Conservation (phyloP, 2,113 vertebrate genomes). For the Brachypteracias leptosomus region DNA sequence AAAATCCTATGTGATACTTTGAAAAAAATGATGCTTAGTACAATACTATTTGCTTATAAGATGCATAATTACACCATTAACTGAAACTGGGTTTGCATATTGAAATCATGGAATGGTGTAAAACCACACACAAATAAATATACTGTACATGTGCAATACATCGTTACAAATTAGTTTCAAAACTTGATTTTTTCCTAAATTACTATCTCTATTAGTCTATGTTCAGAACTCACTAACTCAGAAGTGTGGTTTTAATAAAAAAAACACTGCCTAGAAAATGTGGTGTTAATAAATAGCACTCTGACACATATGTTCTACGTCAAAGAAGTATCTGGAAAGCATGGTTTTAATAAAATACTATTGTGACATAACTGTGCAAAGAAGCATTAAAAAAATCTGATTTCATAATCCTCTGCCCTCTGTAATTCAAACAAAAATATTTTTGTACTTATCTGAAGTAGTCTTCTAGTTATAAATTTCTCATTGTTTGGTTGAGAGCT, state of each 20-base stretch:
- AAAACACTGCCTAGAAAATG: not conserved
- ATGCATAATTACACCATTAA: not conserved
- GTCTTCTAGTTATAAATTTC: not conserved
- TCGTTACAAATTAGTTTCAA: not conserved
- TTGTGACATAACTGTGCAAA: conserved; percentile 16
- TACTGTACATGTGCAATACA: not conserved
- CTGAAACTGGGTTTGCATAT: not conserved
- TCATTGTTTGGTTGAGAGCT: not conserved
- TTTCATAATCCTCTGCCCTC: not conserved
- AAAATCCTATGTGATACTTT: not conserved
- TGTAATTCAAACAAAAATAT: not conserved
- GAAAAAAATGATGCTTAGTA: rapidly evolving
- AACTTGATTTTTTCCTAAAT: not conserved
- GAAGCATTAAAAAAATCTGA: not conserved
- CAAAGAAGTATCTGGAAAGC: not conserved
- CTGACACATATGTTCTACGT: not conserved
- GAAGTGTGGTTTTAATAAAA: not conserved
- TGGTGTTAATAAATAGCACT: not conserved
- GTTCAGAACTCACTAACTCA: not conserved
- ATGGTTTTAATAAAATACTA: not conserved
- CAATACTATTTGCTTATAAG: not conserved
- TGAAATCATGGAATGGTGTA: not conserved
- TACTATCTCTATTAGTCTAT: not conserved
- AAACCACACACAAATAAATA: not conserved
- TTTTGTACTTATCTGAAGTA: not conserved